A percentile compares a stretch with the other conserved stretches of the same genome.
phyloP scores from a whole-genome alignment of 2,113 vertebrate species.

The Rhipidura dahli region DNA sequence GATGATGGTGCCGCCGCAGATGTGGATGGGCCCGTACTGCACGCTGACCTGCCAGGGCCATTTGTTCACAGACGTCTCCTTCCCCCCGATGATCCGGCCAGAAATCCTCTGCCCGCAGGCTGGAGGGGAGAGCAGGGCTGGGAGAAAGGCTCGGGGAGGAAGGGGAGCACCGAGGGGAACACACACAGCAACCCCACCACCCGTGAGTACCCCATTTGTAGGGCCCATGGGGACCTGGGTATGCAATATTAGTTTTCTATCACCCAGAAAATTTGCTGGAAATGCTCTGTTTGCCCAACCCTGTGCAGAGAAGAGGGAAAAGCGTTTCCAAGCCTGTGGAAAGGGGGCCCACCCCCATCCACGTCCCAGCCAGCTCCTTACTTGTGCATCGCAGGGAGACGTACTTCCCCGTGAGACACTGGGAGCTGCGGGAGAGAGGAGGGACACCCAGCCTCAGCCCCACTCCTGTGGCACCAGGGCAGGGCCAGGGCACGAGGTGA shows the following conservation, averaged over 20 bases:
- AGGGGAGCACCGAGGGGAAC: accelerated
- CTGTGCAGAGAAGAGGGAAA: neutral
- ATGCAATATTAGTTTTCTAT: accelerated
- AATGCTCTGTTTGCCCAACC: accelerated
- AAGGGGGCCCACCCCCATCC: neutral
- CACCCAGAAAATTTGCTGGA: neutral
- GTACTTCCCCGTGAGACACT: conserved; percentile 63
- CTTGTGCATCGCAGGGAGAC: conserved; percentile 76
- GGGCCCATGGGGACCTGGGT: neutral
- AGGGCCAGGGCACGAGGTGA: neutral
- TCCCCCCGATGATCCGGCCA: conserved; percentile 85
- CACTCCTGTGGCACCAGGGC: accelerated
- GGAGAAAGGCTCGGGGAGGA: neutral
- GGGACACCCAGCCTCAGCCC: neutral
- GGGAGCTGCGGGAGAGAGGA: conserved; percentile 49
- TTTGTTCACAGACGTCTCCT: conserved; percentile 64
- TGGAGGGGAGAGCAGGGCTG: conserved; percentile 47
- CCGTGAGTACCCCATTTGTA: accelerated
- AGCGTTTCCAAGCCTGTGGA: accelerated
- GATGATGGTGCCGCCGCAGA: conserved; percentile 88
- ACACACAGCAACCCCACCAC: accelerated
- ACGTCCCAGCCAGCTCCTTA: conserved; percentile 50
- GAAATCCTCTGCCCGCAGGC: conserved; percentile 82
- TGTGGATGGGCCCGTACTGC: conserved; percentile 75
- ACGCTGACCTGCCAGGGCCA: conserved; percentile 94